These are phyloP conservation scores for Cercopithecus mona DNA, from an alignment of 2,113 vertebrate genomes.

Conservation along the genomic window DNA sequence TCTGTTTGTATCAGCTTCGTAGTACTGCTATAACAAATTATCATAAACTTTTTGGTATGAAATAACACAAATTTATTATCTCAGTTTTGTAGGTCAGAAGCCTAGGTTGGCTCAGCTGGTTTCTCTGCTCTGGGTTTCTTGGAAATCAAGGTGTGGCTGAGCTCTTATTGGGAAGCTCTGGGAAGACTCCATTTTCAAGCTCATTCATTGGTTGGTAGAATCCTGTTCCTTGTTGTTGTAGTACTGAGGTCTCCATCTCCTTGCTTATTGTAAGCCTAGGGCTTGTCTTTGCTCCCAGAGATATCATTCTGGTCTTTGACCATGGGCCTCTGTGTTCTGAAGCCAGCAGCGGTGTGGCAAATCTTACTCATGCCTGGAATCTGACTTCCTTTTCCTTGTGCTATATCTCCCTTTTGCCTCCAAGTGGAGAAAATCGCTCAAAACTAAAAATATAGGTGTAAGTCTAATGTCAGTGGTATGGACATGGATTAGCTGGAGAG, in stretches of 20 bases:
- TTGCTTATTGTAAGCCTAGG: background rate
- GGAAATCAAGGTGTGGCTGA: background rate
- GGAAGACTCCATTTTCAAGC: background rate
- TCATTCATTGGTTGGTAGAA: background rate
- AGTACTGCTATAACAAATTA: background rate
- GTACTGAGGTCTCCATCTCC: background rate
- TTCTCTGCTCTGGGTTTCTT: background rate
- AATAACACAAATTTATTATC: background rate
- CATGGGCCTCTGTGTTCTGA: background rate
- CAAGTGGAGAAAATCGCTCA: background rate
- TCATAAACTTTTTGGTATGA: background rate
- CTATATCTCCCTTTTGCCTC: background rate
- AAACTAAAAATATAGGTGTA: background rate
- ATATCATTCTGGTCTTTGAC: background rate
- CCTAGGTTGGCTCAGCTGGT: background rate
- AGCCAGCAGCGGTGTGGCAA: background rate
- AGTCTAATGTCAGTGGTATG: background rate
- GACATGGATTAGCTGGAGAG: background rate
- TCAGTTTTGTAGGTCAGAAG: background rate
- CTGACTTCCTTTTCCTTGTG: background rate
- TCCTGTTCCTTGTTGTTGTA: background rate
- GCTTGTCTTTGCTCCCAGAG: background rate
- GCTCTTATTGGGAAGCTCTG: background rate
- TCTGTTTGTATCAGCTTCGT: background rate
- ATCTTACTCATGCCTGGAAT: background rate